phyloP scores from a whole-genome alignment of 2,797 vertebrate species.

The Tiaroga cobitis region DNA sequence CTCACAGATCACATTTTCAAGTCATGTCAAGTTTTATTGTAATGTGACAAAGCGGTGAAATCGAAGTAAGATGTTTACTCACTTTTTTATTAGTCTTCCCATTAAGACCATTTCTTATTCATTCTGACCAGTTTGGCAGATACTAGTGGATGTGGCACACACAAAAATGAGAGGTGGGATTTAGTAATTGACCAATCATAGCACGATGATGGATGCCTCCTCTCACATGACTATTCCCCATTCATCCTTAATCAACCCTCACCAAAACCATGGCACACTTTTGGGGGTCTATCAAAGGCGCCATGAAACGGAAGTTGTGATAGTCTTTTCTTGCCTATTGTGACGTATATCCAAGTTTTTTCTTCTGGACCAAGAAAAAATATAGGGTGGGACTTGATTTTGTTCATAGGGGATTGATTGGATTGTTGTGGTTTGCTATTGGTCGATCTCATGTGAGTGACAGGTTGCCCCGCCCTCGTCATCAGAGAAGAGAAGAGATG shows the following conservation, averaged over 20 bases:
- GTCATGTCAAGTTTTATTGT: neutral
- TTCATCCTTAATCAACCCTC: neutral
- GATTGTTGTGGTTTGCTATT: neutral
- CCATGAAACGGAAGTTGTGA: neutral
- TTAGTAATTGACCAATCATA: neutral
- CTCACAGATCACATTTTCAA: neutral
- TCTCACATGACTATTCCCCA: neutral
- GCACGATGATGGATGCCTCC: neutral
- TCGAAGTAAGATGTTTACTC: neutral
- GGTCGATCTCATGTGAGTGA: neutral
- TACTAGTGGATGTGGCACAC: neutral
- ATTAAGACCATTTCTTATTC: neutral
- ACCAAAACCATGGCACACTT: conserved; percentile 2
- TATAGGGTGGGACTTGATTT: neutral
- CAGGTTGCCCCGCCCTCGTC: neutral
- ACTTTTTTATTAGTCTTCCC: neutral
- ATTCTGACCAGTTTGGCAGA: neutral
- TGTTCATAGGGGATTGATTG: neutral
- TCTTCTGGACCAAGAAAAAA: neutral
- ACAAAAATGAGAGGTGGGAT: neutral
- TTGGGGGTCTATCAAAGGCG: neutral
- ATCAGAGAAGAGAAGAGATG: neutral
- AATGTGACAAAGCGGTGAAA: neutral
- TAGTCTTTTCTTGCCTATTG: neutral
- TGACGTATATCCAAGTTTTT: neutral